Evolutionary conservation across 1,140 invertebrate genomes (phyloP), one percentile per base, ranked within the genome.

Genomic region (Temnothorax nylanderi): DNA sequence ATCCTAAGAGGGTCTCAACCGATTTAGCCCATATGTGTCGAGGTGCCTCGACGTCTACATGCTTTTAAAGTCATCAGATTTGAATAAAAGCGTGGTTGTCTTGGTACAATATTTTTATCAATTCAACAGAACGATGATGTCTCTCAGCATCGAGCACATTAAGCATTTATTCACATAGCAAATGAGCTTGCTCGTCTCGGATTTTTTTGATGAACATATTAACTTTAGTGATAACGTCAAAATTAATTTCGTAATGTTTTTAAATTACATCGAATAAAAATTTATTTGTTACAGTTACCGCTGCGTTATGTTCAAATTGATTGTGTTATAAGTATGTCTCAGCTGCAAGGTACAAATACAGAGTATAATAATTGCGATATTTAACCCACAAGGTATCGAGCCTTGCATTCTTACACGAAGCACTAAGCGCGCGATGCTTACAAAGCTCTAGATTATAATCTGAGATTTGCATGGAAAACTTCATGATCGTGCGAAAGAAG

Each of bases 401-500:
- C 44, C 41, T 11, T 60, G 54, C 80, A 75, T 84, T 84, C 80
- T 84, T 75, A 84, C 80, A 84, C 80, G 56, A 75, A 84, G 80
- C 54, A 82, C 51, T 72, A 72, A 82, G 54, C 67, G 80, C 80
- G 54, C 80, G 41, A 84, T 84, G 80, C 80, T 84, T 75, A 74
- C 69, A 84, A 84, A 84, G 56, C 80, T 60, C 41, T 21, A 84
- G 80, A 84, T 84, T 84, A 47, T 84, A 84, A 84, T 84, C 80
- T n/a, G 13, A 60, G 69, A 84, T 75, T 84, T 84, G 69, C 80
- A 84, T 75, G 69, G 69, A 60, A 74, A 84, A 84, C 80, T 84
- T 84, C 69, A 60, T 37, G 80, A 84, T 84, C 80, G 80, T 60
- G 80, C 80, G 80, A 84, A 84, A 84, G 72, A 75, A 75, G 80